Conservation (phyloP, 2,888 invertebrate genomes). For the Petrolisthes cinctipes region DNA sequence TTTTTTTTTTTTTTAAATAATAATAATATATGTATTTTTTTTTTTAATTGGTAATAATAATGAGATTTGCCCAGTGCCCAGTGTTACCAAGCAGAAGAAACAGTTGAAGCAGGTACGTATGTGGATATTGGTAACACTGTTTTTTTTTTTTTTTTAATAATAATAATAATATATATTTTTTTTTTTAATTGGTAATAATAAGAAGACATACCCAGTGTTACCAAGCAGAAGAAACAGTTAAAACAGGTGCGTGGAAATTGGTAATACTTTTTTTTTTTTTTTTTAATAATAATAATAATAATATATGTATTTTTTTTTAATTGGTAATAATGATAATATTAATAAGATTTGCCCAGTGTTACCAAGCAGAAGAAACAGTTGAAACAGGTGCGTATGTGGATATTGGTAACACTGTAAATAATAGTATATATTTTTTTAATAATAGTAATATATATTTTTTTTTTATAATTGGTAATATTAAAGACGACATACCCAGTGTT, state of each 20-base stretch:
- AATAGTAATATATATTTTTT: neutral
- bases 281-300: too few relatives aligned
- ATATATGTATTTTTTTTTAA: too few relatives aligned
- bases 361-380: too few relatives aligned
- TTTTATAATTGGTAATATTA: neutral
- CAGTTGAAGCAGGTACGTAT: constrained; percentile 4
- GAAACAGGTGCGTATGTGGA: neutral
- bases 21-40: neutral
- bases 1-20: neutral
- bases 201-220: constrained; percentile 58
- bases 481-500: too few relatives aligned
- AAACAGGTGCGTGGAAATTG: constrained; percentile 47
- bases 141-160: neutral
- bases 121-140: neutral
- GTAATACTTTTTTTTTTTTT: neutral
- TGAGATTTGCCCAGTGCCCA: neutral
- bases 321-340: too few relatives aligned
- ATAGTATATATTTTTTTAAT: neutral
- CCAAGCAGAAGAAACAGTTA: constrained; percentile 64
- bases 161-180: neutral
- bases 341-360: too few relatives aligned
- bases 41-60: neutral
- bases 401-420: neutral
- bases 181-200: neutral
- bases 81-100: too few relatives aligned